phyloP scores from a whole-genome alignment of 53 echinoderm and acorn worm genomes.

The Astropecten irregularis region DNA sequence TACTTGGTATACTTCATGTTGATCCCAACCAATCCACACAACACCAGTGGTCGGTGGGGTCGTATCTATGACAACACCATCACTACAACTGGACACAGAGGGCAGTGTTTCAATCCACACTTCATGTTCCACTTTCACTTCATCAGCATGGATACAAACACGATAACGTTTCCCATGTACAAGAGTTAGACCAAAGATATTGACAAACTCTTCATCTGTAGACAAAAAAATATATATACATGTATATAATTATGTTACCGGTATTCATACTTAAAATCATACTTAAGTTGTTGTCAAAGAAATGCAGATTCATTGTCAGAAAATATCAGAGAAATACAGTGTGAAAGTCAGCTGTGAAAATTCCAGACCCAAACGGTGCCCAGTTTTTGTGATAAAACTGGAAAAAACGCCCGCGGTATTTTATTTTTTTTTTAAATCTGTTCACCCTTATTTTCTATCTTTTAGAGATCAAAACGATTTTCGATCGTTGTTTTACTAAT shows the following conservation, averaged over 20 bases:
- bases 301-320: too few species aligned
- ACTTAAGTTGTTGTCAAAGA: too few species aligned
- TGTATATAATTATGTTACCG: too few species aligned
- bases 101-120: constrained; percentile 37
- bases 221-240: neutral
- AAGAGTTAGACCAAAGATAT: constrained; percentile 20
- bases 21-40: constrained; percentile 55
- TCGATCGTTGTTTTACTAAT: too few species aligned
- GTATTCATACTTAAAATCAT: neutral
- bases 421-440: neutral
- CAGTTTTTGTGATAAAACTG: too few species aligned
- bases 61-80: constrained; percentile 52
- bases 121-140: constrained; percentile 29
- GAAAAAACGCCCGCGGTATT: too few species aligned
- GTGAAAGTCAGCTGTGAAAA: too few species aligned
- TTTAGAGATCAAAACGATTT: too few species aligned
- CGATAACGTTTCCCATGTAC: constrained; percentile 51
- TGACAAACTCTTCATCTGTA: constrained; percentile 59
- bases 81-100: constrained; percentile 52
- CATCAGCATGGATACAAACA: constrained; percentile 64
- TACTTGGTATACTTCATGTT: constrained; percentile 46
- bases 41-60: constrained; percentile 50
- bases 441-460: too few species aligned
- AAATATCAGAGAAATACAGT: neutral
- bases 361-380: too few species aligned